Conservation (phyloP, 2,888 invertebrate species). For the Venusia cambrica region DNA sequence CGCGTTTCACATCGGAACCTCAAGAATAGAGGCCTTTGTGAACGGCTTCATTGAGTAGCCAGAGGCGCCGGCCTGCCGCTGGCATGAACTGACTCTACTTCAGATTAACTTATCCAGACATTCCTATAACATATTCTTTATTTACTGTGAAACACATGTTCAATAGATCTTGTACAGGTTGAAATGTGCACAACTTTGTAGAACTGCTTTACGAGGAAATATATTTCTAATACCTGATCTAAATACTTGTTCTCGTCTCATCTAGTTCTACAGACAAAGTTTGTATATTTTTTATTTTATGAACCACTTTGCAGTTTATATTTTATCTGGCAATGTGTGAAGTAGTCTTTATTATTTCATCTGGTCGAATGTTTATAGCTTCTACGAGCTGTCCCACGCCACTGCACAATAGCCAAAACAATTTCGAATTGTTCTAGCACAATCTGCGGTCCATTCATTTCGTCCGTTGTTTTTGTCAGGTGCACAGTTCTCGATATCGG, state of each 20-base stretch:
- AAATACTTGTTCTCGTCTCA: conserved; percentile 7
- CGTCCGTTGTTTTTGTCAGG: conserved; percentile 19
- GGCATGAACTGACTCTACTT: conserved; percentile 26
- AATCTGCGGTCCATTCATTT: conserved; percentile 9
- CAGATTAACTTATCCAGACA: conserved; percentile 21
- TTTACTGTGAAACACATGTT: too few relatives aligned
- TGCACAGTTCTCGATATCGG: conserved; percentile 42
- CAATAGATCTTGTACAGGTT: too few relatives aligned
- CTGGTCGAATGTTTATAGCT: conserved; percentile 1
- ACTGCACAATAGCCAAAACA: conserved; percentile 1
- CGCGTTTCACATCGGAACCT: conserved; percentile 46
- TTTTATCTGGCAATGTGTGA: too few relatives aligned
- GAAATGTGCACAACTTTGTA: too few relatives aligned
- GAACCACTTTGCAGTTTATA: conserved; percentile 2
- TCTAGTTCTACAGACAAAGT: background rate
- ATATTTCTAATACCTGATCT: conserved; percentile 1
- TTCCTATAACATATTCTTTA: conserved; percentile 23
- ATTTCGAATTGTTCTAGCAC: conserved; percentile 7
- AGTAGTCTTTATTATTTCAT: conserved; percentile 7
- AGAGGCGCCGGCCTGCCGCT: conserved; percentile 54
- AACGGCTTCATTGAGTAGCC: conserved; percentile 31
- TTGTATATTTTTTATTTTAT: background rate
- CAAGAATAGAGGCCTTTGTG: conserved; percentile 66
- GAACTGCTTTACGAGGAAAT: conserved; percentile 8
- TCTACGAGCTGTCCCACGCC: background rate